Percentiles rank a stretch among this genome's conserved stretches.
These are phyloP conservation scores for Coelopa frigida DNA, from an alignment of 1,140 invertebrate genomes.

Conservation along the genomic window DNA sequence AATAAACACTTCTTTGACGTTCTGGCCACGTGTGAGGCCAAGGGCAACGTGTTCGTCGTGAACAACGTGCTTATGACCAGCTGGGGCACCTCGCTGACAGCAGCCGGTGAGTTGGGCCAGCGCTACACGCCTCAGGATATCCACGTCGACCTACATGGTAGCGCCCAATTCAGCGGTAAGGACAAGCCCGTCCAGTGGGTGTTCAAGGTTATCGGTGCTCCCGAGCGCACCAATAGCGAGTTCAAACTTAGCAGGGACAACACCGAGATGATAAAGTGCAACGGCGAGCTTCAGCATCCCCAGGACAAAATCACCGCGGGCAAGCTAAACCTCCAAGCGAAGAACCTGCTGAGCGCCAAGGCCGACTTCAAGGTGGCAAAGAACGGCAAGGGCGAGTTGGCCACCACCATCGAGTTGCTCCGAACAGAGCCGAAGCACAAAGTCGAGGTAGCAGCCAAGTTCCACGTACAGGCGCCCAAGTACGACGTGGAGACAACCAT, in stretches of 20 bases:
- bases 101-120: constrained; percentile 33
- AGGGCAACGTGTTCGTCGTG: constrained; percentile 23
- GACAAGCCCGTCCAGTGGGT: constrained; percentile 28
- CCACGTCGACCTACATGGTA: constrained; percentile 28
- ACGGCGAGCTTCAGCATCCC: constrained; percentile 27
- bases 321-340: constrained; percentile 49
- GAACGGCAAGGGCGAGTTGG: constrained; percentile 52
- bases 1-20: constrained; percentile 32
- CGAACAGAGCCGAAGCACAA: constrained; percentile 49
- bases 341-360: constrained; percentile 49
- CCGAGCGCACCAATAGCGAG: constrained; percentile 31
- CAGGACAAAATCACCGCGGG: constrained; percentile 42
- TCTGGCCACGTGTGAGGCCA: constrained; percentile 21
- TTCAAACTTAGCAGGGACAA: constrained; percentile 21
- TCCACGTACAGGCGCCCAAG: constrained; percentile 49
- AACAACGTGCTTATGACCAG: constrained; percentile 30
- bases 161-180: constrained; percentile 21
- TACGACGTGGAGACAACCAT: constrained; percentile 55
- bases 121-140: constrained; percentile 26
- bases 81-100: constrained; percentile 26
- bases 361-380: constrained; percentile 50
- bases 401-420: constrained; percentile 48
- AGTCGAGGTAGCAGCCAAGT: constrained; percentile 55
- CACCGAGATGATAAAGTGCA: constrained; percentile 23
- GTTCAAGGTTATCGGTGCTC: constrained; percentile 28